These are phyloP conservation scores for Smithornis capensis DNA, from an alignment of 2,113 vertebrate species.

Conservation along the genomic window DNA sequence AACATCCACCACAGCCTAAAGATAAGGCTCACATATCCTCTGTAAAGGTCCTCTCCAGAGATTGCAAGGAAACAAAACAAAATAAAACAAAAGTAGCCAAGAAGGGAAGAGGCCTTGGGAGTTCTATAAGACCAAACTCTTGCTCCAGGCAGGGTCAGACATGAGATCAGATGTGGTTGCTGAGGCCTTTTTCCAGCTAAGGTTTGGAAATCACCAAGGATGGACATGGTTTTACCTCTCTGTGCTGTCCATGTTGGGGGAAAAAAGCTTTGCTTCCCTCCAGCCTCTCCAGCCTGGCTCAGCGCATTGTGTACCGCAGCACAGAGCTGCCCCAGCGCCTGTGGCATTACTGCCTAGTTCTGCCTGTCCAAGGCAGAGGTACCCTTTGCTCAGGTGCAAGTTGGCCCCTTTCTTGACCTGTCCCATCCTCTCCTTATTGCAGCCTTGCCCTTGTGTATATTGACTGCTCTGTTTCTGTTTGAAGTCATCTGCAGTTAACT, in stretches of 20 bases:
- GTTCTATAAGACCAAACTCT: not conserved
- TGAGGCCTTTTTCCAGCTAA: not conserved
- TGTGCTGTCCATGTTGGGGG: not conserved
- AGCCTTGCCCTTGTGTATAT: not conserved
- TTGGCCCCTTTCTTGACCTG: not conserved
- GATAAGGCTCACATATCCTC: not conserved
- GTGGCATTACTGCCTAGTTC: rapidly evolving
- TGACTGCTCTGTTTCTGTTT: not conserved
- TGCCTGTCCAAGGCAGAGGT: not conserved
- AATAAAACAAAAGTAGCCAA: not conserved
- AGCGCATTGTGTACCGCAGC: not conserved
- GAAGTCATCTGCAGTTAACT: not conserved
- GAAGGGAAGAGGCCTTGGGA: not conserved
- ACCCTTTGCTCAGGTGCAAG: too few species aligned
- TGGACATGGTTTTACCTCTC: rapidly evolving
- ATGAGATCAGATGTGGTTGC: not conserved
- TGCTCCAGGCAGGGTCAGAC: not conserved
- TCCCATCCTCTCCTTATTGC: not conserved
- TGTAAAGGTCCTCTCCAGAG: not conserved
- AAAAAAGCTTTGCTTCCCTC: not conserved
- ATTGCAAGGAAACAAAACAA: not conserved
- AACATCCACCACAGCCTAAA: not conserved
- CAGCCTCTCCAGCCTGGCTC: not conserved
- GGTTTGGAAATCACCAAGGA: not conserved
- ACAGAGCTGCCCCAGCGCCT: not conserved